Percentiles rank a stretch among this genome's conserved stretches.
These are phyloP conservation scores for Boleophthalmus pectinirostris DNA, from an alignment of 2,113 vertebrate genomes.

Conservation along the genomic window DNA sequence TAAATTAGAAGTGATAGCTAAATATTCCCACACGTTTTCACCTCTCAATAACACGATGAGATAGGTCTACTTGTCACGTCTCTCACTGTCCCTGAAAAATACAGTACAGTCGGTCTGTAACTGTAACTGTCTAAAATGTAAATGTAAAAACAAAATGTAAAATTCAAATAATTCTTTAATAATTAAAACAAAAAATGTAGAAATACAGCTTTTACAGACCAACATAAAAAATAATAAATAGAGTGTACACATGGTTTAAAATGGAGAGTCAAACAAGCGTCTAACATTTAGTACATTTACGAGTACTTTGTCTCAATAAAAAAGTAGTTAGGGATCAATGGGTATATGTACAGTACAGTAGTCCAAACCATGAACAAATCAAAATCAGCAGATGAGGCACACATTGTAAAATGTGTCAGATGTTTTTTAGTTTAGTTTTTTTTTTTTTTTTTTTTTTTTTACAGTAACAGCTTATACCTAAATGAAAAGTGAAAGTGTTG, in stretches of 20 bases:
- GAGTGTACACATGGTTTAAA: constrained; percentile 57
- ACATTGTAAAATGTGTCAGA: neutral
- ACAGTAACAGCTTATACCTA: neutral
- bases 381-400: constrained; percentile 8
- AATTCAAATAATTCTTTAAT: constrained; percentile 60
- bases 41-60: neutral
- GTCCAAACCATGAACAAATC: constrained; percentile 10
- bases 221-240: constrained; percentile 37
- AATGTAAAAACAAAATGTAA: neutral
- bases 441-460: no score
- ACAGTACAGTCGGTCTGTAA: no score
- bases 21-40: neutral
- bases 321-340: constrained; percentile 26
- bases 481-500: neutral
- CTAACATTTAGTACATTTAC: constrained; percentile 39
- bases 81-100: neutral
- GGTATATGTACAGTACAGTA: constrained; percentile 51
- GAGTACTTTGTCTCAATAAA: constrained; percentile 16
- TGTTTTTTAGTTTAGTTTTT: no score
- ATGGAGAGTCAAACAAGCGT: constrained; percentile 37
- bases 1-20: neutral
- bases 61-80: neutral
- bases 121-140: no score
- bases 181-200: constrained; percentile 42
- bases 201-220: constrained; percentile 46